Evolutionary conservation across 2,888 invertebrate genomes (phyloP).

Genomic region (Drosophila nr. fundita): DNA sequence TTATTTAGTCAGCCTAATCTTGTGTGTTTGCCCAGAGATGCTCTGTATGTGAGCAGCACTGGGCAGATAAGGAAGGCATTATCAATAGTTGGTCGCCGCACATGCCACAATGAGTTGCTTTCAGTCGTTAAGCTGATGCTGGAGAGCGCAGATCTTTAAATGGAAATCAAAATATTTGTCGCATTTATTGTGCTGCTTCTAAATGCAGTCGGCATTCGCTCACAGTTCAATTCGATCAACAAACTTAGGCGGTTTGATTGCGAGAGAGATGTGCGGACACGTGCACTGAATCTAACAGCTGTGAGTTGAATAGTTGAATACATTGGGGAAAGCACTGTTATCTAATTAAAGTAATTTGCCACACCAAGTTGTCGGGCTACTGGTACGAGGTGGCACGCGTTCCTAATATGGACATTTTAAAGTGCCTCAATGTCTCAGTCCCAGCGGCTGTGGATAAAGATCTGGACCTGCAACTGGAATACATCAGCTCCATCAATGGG

Average conservation of each 20-base stretch:
- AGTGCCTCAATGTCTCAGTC: slow-evolving; percentile 48
- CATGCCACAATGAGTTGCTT: not conserved
- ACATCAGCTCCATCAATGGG: slow-evolving; percentile 52
- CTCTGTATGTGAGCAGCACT: not conserved
- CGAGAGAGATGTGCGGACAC: not conserved
- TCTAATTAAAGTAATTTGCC: not conserved
- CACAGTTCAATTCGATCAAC: not conserved
- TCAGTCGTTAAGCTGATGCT: slow-evolving; percentile 21
- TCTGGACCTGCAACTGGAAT: slow-evolving; percentile 46
- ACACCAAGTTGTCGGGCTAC: slow-evolving; percentile 42
- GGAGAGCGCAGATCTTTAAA: slow-evolving; percentile 7
- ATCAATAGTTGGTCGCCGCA: not conserved
- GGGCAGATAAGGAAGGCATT: slow-evolving; percentile 14
- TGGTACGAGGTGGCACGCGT: slow-evolving; percentile 60
- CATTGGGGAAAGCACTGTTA: not conserved
- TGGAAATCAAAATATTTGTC: slow-evolving; percentile 5
- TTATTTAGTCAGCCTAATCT: not conserved
- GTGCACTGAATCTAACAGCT: slow-evolving; percentile 13
- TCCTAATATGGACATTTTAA: slow-evolving; percentile 46
- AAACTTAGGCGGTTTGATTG: slow-evolving; percentile 1
- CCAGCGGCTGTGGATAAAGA: slow-evolving; percentile 22
- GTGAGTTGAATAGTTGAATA: slow-evolving; percentile 14
- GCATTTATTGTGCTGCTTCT: slow-evolving; percentile 1
- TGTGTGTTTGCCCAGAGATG: not conserved
- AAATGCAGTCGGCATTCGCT: not conserved